phyloP scores from a whole-genome alignment of 1,140 invertebrate genomes.

The Halictus rubicundus region DNA sequence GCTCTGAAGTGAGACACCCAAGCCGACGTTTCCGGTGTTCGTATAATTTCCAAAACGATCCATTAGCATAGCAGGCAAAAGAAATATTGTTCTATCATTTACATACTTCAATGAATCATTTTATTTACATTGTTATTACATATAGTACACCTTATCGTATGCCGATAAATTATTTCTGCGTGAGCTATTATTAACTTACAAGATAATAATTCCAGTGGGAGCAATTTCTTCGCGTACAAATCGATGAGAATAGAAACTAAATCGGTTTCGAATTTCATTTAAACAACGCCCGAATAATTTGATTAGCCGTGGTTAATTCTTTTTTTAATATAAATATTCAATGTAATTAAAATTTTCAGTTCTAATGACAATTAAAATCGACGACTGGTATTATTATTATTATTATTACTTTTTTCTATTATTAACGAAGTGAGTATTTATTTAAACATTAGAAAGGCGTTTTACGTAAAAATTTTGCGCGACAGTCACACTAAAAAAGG shows the following conservation, averaged over 20 bases:
- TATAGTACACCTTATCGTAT: constrained; percentile 46
- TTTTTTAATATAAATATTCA: background rate
- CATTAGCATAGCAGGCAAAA: constrained; percentile 3
- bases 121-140: constrained; percentile 65
- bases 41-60: background rate
- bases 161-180: constrained; percentile 53
- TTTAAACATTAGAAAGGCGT: constrained; percentile 35
- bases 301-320: too few relatives aligned
- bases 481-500: constrained; percentile 4
- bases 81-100: constrained; percentile 1
- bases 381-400: background rate
- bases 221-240: constrained; percentile 48
- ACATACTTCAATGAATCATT: constrained; percentile 52
- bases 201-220: constrained; percentile 54
- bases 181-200: constrained; percentile 42
- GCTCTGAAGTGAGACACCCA: constrained; percentile 44
- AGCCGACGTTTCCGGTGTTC: constrained; percentile 45
- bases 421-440: constrained; percentile 44
- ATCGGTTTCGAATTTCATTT: too few relatives aligned
- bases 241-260: constrained; percentile 19
- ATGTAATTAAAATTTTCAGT: too few relatives aligned
- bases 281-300: too few relatives aligned
- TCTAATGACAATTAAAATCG: constrained; percentile 5
- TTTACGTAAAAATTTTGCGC: constrained; percentile 28
- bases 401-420: background rate